phyloP scores from a whole-genome alignment of 2,113 vertebrate species.

The Paracanthobrama guichenoti region DNA sequence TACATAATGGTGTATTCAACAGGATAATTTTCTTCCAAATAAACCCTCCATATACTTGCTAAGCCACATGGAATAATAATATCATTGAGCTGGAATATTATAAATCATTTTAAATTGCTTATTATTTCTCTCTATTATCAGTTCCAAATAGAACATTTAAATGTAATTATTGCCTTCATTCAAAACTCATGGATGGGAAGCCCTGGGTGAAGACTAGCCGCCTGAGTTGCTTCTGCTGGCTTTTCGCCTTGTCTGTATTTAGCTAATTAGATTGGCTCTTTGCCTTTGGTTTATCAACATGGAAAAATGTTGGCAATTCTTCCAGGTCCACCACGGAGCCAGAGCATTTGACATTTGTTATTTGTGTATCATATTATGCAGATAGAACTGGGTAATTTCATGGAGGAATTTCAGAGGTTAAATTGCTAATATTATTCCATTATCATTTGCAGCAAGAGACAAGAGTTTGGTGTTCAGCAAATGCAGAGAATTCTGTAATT shows the following conservation, averaged over 20 bases:
- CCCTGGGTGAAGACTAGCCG: slow-evolving; percentile 48
- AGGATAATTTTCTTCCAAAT: slow-evolving; percentile 23
- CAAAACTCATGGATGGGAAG: slow-evolving; percentile 42
- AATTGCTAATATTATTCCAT: slow-evolving; percentile 1
- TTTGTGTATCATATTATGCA: slow-evolving; percentile 42
- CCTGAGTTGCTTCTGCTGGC: slow-evolving; percentile 47
- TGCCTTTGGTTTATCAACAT: slow-evolving; percentile 57
- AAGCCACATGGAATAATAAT: slow-evolving; percentile 14
- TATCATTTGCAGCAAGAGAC: slow-evolving; percentile 9
- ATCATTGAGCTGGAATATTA: slow-evolving; percentile 18
- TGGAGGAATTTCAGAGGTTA: slow-evolving; percentile 30
- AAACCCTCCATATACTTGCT: neutral
- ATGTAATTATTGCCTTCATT: slow-evolving; percentile 47
- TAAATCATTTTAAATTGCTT: slow-evolving; percentile 19
- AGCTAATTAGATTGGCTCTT: slow-evolving; percentile 56
- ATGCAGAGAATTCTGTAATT: slow-evolving; percentile 9
- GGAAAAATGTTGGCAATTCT: slow-evolving; percentile 47
- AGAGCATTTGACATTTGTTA: slow-evolving; percentile 47
- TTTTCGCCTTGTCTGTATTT: slow-evolving; percentile 50
- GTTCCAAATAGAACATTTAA: slow-evolving; percentile 53
- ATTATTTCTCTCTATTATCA: slow-evolving; percentile 33
- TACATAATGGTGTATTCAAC: neutral
- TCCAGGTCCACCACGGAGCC: slow-evolving; percentile 48
- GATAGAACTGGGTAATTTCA: slow-evolving; percentile 26
- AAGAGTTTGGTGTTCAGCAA: slow-evolving; percentile 13